Base-by-base conservation (phyloP, 2,888 invertebrate species). In the Trimorus sp. region DNA sequence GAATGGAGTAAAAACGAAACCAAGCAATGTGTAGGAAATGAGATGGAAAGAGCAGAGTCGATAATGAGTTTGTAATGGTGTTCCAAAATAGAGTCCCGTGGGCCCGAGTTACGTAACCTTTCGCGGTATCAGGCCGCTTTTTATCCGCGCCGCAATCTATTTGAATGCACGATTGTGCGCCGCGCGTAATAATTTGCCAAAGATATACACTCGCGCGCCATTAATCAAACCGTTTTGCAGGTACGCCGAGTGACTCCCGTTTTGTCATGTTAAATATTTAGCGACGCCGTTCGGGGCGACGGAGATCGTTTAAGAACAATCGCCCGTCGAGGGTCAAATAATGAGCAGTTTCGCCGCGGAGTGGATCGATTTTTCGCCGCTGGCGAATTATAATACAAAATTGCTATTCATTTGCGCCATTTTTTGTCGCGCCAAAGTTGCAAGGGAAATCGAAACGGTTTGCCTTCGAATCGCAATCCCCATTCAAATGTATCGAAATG, bases 21-120 rank as follows among this genome's bases (percentile, higher is more conserved):
- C n/a, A n/a, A n/a, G n/a, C n/a, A n/a, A n/a, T n/a, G n/a, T n/a
- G n/a, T n/a, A n/a, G n/a, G n/a, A n/a, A n/a, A n/a, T n/a, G n/a
- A n/a, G n/a, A n/a, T n/a, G n/a, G n/a, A n/a, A n/a, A n/a, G n/a
- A n/a, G n/a, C n/a, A n/a, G 42, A 83, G 82, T 81, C 84, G 85
- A 86, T 88, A 87, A 86, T 79, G 78, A 84, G 85, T 84, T 87
- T 83, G 84, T 86, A 86, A 88, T 88, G 85, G 84, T 79, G 69
- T 83, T 80, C 70, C 76, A 80, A 80, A 80, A 78, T 66, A 70
- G 77, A 85, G 83, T 86, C 84, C 76, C 79, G 62, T 81, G 56
- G 73, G 53, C 16, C 48, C 65, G 68, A 77, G 83, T 84, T 83
- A 81, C 81, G 71, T 84, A 83, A 84, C 82, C 74, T 84, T 73